These are phyloP conservation scores for Aurelia sp. DNA, from an alignment of 30 jellyfish, hydroid and myxozoan species.

Conservation along the genomic window DNA sequence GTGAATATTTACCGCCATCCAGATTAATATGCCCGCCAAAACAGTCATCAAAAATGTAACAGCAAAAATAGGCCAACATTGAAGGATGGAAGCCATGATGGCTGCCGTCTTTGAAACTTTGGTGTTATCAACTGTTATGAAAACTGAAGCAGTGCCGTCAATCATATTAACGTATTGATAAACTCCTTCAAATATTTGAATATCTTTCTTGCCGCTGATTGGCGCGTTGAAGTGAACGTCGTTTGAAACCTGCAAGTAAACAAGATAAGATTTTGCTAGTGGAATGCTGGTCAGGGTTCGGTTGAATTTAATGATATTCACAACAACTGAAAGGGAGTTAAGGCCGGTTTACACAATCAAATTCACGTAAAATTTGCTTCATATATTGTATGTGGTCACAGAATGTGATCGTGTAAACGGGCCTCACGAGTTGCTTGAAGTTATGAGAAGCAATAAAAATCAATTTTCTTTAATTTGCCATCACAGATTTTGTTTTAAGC, in stretches of 20 bases:
- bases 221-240: constrained; percentile 62
- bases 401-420: too few relatives aligned
- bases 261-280: not conserved
- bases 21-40: constrained; percentile 57
- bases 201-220: constrained; percentile 48
- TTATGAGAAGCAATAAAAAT: too few relatives aligned
- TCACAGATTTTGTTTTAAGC: too few relatives aligned
- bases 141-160: constrained; percentile 46
- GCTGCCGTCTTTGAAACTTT: constrained; percentile 30
- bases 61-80: constrained; percentile 64
- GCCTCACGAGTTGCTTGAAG: too few relatives aligned
- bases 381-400: too few relatives aligned
- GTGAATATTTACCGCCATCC: constrained; percentile 50
- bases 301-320: too few relatives aligned
- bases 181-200: constrained; percentile 11
- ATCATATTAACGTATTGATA: constrained; percentile 49
- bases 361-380: too few relatives aligned
- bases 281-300: too few relatives aligned
- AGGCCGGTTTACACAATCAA: too few relatives aligned
- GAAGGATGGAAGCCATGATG: not conserved
- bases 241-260: constrained; percentile 16
- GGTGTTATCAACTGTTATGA: constrained; percentile 42
- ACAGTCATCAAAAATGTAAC: constrained; percentile 33
- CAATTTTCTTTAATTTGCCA: too few relatives aligned
- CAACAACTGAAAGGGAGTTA: too few relatives aligned